Base-by-base conservation (phyloP, 2,888 invertebrate species). In the Drosophila flavopinicola region DNA sequence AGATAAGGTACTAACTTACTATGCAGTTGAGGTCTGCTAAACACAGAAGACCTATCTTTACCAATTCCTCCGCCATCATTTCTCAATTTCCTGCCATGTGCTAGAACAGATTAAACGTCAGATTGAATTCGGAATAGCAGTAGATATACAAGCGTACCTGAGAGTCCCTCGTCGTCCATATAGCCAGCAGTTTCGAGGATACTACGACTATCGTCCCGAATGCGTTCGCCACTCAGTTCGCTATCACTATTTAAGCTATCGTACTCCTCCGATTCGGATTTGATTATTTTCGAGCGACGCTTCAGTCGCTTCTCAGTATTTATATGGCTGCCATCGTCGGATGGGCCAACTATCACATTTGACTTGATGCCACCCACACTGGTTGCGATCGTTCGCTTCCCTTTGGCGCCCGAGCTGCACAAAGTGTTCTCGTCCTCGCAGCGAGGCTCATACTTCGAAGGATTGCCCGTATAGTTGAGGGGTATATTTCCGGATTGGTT, bases 251-350 rank as follows among this genome's bases (percentile, higher is more conserved):
- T 93, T 23, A 93, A 87, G 33, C 92, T 93, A 78, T 93, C 93
- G 72, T 93, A 93, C 75, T 93, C 93, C 75, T 93, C 93, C 11
- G 93, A 93, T 75, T 93, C 93, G 3, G 93, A 93, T 75, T 93
- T 93, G 65, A 92, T 92, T 3, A 92, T 90, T 78, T 92, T 92
- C 0, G 92, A 92, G 69, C 92, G 92, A 53, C 92, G 91, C 38
- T 92, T 91, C 27, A 91, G 89, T 7, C 91, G 89, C 64, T 92
- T 89, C 51, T 90, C 89, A 3, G 89, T 88, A 51, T 77, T 87
- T 0, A 70, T 66, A 20, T 86, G 79, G 53, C 76, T 79, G 44
- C 75, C 75, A 10, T 85, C 87, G 7, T 77, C 77, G 0, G 84
- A 73, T 3, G 76, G 73, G 2, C 65, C 61, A 35, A 59, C 64